Percentiles rank a stretch among this genome's conserved stretches.
Conservation (phyloP, 2,113 vertebrate genomes). For the Cricetomys ansorgei region DNA sequence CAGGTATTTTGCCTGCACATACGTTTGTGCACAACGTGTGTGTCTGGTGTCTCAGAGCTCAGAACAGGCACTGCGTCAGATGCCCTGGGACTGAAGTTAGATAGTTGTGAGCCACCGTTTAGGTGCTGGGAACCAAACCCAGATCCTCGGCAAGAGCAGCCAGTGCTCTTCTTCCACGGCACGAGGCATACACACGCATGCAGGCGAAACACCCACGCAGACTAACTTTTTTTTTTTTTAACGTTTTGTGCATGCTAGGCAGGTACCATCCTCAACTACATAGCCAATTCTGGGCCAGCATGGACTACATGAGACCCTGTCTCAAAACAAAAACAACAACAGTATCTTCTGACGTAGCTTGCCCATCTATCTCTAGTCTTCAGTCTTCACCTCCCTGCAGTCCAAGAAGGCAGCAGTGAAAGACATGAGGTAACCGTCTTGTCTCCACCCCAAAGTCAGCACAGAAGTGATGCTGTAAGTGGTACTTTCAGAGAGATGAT, state of each 20-base stretch:
- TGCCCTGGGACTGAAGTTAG: too few species aligned
- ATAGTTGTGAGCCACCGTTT: too few species aligned
- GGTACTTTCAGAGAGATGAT: background rate
- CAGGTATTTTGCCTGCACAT: too few species aligned
- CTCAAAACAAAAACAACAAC: background rate
- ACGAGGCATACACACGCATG: background rate
- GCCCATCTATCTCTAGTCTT: background rate
- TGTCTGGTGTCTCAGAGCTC: too few species aligned
- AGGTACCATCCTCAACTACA: background rate
- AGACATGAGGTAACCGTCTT: background rate
- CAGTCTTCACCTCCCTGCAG: background rate
- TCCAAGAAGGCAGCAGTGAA: background rate
- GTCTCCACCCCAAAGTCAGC: background rate
- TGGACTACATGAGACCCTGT: background rate
- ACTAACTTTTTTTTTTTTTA: too few species aligned
- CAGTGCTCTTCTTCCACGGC: too few species aligned
- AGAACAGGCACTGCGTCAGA: too few species aligned
- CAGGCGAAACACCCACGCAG: background rate
- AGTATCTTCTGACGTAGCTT: background rate
- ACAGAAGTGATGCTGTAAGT: background rate
- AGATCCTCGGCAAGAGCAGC: too few species aligned
- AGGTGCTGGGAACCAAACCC: too few species aligned
- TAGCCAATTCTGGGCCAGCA: background rate
- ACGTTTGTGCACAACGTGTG: too few species aligned
- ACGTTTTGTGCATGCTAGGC: too few species aligned